phyloP scores from a whole-genome alignment of 1,140 invertebrate genomes.

The Melipona quadrifasciata region DNA sequence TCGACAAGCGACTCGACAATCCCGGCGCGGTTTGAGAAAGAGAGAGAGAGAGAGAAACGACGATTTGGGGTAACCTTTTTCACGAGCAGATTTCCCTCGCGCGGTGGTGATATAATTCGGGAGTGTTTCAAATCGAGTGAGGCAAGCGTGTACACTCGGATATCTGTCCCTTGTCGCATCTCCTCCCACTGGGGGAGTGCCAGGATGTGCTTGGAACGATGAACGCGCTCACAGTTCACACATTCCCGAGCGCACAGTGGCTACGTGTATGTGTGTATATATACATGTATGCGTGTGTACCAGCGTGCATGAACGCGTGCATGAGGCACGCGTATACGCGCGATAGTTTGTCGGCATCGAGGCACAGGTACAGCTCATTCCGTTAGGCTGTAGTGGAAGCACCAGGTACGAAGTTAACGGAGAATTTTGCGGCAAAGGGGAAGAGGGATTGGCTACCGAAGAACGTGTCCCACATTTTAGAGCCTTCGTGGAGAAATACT shows the following conservation, averaged over 20 bases:
- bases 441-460: slow-evolving; percentile 55
- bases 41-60: neutral
- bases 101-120: slow-evolving; percentile 63
- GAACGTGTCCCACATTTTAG: slow-evolving; percentile 78
- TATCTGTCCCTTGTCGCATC: slow-evolving; percentile 75
- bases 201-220: slow-evolving; percentile 82
- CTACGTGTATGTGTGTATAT: neutral
- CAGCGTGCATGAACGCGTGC: neutral
- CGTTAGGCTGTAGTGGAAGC: slow-evolving; percentile 68
- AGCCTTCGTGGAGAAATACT: slow-evolving; percentile 69
- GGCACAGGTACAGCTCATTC: slow-evolving; percentile 70
- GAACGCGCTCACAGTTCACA: slow-evolving; percentile 72
- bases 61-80: slow-evolving; percentile 27
- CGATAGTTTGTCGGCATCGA: slow-evolving; percentile 56
- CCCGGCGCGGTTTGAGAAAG: neutral
- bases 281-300: neutral
- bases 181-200: slow-evolving; percentile 79
- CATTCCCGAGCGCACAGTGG: slow-evolving; percentile 45
- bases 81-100: slow-evolving; percentile 20
- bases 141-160: slow-evolving; percentile 57
- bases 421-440: slow-evolving; percentile 69
- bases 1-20: neutral
- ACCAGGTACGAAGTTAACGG: slow-evolving; percentile 75
- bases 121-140: slow-evolving; percentile 46
- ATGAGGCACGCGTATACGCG: slow-evolving; percentile 14